phyloP scores from a whole-genome alignment of 2,797 vertebrate species.

The Crenuchus spilurus region DNA sequence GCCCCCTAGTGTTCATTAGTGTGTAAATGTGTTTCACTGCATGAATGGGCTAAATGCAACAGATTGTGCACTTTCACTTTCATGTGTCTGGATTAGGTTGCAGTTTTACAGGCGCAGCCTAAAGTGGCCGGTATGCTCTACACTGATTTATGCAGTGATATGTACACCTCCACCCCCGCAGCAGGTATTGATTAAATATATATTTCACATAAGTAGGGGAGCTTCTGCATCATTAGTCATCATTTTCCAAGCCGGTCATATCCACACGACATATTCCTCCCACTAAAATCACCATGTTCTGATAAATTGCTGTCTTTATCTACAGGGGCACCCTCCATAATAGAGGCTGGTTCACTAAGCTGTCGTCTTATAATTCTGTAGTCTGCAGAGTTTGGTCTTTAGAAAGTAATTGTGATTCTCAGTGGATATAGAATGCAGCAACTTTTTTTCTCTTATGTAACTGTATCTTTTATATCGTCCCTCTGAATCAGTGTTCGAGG shows the following conservation, averaged over 20 bases:
- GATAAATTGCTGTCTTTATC: conserved; percentile 47
- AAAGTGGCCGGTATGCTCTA: conserved; percentile 11
- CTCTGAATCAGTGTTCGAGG: conserved; percentile 25
- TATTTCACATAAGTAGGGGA: conserved; percentile 53
- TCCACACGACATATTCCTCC: conserved; percentile 29
- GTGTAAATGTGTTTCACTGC: too few relatives aligned
- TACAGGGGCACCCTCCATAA: conserved; percentile 13
- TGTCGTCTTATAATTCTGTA: too few relatives aligned
- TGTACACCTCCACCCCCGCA: conserved; percentile 14
- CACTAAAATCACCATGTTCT: conserved; percentile 15
- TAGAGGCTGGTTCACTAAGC: background rate
- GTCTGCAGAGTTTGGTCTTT: too few relatives aligned
- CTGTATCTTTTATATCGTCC: conserved; percentile 19
- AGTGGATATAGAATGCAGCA: background rate
- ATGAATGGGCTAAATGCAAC: too few relatives aligned
- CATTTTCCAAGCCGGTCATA: conserved; percentile 47
- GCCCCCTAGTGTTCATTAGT: too few relatives aligned
- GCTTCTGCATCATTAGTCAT: conserved; percentile 57
- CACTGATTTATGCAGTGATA: conserved; percentile 55
- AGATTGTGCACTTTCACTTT: too few relatives aligned
- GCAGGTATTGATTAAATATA: conserved; percentile 58
- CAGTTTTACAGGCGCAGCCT: conserved; percentile 6
- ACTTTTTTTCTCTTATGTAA: conserved; percentile 15
- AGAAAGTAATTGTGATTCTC: conserved; percentile 19
- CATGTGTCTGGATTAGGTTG: conserved; percentile 25